A percentile compares a stretch with the other conserved stretches of the same genome.
phyloP scores from a whole-genome alignment of 1,140 invertebrate genomes.

The Zophobas atratus region DNA sequence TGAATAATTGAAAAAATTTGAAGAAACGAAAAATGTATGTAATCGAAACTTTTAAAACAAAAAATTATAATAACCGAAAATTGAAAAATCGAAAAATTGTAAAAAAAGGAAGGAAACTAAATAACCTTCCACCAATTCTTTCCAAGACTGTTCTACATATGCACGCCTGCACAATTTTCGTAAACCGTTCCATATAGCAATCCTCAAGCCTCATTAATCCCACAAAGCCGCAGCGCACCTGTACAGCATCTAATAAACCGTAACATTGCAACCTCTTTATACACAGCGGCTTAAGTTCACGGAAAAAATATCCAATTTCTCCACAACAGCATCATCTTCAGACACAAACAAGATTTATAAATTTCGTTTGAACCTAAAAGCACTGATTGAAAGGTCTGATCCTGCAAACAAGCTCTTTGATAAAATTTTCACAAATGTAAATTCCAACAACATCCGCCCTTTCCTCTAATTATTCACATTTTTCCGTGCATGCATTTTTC shows the following conservation, averaged over 20 bases:
- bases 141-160: too few relatives aligned
- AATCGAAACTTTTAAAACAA: too few relatives aligned
- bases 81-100: too few relatives aligned
- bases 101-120: too few relatives aligned
- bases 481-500: neutral
- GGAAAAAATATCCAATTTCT: slow-evolving; percentile 3
- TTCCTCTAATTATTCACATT: neutral
- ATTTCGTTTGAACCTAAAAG: slow-evolving; percentile 10
- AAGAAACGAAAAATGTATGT: too few relatives aligned
- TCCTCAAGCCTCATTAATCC: too few relatives aligned
- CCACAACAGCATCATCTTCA: neutral
- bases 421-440: slow-evolving; percentile 16
- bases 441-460: slow-evolving; percentile 1
- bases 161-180: too few relatives aligned
- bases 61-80: too few relatives aligned
- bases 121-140: too few relatives aligned
- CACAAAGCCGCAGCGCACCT: too few relatives aligned
- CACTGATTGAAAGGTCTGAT: slow-evolving; percentile 22
- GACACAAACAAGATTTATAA: slow-evolving; percentile 14
- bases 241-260: neutral
- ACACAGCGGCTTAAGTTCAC: neutral
- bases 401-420: neutral
- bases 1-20: too few relatives aligned
- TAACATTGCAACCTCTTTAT: neutral
- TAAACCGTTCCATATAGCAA: too few relatives aligned